Conservation (phyloP, 2,113 vertebrate species). For the Calonectris borealis region DNA sequence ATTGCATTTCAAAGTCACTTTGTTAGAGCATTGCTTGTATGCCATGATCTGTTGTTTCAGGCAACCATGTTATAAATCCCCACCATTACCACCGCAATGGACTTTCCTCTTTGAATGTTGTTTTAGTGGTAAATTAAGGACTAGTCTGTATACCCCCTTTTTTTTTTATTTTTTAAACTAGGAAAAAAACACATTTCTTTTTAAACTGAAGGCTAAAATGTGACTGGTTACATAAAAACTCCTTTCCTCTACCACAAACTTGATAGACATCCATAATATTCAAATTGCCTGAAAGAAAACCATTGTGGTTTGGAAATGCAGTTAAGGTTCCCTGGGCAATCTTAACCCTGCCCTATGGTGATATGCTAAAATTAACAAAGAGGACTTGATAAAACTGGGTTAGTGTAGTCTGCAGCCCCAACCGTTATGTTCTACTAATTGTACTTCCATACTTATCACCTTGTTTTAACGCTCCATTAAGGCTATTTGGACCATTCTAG, state of each 20-base stretch:
- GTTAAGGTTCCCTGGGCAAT: not conserved
- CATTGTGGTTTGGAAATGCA: not conserved
- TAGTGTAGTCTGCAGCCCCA: not conserved
- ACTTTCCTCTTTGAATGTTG: not conserved
- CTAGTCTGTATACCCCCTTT: rapidly evolving
- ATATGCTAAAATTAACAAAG: not conserved
- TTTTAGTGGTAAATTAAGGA: not conserved
- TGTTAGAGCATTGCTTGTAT: not conserved
- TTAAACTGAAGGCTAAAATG: not conserved
- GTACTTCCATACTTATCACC: not conserved
- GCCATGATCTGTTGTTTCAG: not conserved
- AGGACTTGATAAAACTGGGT: not conserved
- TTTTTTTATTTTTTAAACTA: not conserved
- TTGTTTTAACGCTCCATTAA: not conserved
- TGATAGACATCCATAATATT: not conserved
- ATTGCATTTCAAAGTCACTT: not conserved
- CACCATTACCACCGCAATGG: not conserved
- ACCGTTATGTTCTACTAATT: not conserved
- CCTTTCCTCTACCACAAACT: not conserved
- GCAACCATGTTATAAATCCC: not conserved
- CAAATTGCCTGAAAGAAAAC: not conserved
- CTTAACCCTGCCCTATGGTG: not conserved
- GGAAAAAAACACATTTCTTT: not conserved
- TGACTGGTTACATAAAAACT: not conserved
- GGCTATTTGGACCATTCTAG: not conserved